Evolutionary conservation across 2,888 invertebrate species (phyloP).

Genomic region (Sminthurinus aureus): DNA sequence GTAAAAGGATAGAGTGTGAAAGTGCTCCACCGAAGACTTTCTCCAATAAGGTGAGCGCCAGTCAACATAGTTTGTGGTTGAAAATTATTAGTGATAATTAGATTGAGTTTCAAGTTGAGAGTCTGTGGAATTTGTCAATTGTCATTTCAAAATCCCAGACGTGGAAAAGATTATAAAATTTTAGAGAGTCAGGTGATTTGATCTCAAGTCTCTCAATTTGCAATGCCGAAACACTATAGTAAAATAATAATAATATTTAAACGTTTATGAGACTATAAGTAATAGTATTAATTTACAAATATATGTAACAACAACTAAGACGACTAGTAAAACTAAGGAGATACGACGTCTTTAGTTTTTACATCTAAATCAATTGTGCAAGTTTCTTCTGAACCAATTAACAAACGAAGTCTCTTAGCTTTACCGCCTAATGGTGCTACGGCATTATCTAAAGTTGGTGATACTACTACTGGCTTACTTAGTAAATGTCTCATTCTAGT

Average conservation of each 20-base stretch:
- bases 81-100: too few relatives aligned
- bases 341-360: conserved; percentile 2
- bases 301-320: background rate
- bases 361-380: conserved; percentile 38
- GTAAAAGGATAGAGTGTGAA: too few relatives aligned
- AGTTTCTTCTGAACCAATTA: conserved; percentile 24
- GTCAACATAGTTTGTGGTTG: too few relatives aligned
- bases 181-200: background rate
- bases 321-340: conserved; percentile 35
- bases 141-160: too few relatives aligned
- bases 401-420: conserved; percentile 30
- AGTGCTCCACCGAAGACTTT: too few relatives aligned
- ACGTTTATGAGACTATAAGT: background rate
- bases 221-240: background rate
- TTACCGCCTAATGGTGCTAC: background rate
- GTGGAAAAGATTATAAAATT: too few relatives aligned
- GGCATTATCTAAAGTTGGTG: conserved; percentile 12
- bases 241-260: background rate
- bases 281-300: background rate
- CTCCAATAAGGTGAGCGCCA: too few relatives aligned
- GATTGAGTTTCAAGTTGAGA: too few relatives aligned
- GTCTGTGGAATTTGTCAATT: too few relatives aligned
- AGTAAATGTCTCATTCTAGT: conserved; percentile 18
- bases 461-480: conserved; percentile 3
- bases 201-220: background rate